These are phyloP conservation scores for Nephrotoma guestfalica DNA, from an alignment of 2,888 invertebrate species.

Conservation along the genomic window DNA sequence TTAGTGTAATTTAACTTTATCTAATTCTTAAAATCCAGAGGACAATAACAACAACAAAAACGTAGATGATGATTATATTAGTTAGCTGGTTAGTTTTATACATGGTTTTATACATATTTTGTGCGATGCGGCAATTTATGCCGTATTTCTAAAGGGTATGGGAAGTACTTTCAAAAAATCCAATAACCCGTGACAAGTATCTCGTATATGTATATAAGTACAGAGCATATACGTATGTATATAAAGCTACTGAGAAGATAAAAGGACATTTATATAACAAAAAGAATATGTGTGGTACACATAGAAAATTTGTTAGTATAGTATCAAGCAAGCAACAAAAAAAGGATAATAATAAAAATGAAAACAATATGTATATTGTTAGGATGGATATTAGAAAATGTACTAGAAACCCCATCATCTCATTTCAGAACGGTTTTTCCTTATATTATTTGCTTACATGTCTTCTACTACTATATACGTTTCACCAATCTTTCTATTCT, in stretches of 20 bases:
- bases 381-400: neutral
- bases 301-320: neutral
- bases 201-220: neutral
- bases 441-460: neutral
- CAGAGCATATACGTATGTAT: neutral
- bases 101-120: neutral
- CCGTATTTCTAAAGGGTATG: neutral
- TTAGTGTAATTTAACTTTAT: neutral
- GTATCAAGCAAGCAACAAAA: neutral
- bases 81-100: neutral
- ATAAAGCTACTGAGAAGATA: neutral
- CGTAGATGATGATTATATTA: neutral
- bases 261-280: neutral
- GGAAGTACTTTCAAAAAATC: neutral
- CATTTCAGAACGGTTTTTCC: neutral
- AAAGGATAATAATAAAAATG: neutral
- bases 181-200: constrained; percentile 3
- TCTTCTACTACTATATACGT: neutral
- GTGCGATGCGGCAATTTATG: neutral
- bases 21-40: neutral
- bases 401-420: neutral
- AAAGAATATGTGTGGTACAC: neutral
- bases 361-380: neutral
- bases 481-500: neutral
- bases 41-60: neutral